phyloP scores from a whole-genome alignment of 2,888 invertebrate species.

The Ptychoptera contaminata region DNA sequence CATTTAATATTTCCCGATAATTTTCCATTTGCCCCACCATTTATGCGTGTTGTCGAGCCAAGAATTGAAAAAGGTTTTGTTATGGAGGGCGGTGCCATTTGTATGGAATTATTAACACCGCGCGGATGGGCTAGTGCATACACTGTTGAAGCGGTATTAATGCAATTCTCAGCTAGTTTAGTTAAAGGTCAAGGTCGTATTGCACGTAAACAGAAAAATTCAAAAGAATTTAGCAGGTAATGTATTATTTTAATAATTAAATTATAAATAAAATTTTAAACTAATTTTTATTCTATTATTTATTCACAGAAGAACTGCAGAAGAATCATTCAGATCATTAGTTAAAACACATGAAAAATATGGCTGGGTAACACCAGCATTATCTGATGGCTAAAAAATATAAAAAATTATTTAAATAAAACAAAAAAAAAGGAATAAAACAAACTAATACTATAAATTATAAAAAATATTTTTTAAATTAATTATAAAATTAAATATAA shows the following conservation, averaged over 20 bases:
- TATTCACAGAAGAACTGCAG: slow-evolving; percentile 49
- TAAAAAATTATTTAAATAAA: background rate
- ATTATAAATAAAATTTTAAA: too few species aligned
- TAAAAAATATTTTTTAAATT: too few species aligned
- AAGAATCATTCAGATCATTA: slow-evolving; percentile 71
- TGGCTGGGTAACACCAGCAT: slow-evolving; percentile 78
- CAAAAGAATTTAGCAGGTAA: slow-evolving; percentile 55
- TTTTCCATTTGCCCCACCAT: slow-evolving; percentile 79
- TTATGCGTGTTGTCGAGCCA: slow-evolving; percentile 66
- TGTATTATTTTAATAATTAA: background rate
- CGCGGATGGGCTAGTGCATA: slow-evolving; percentile 80
- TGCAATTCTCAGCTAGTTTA: slow-evolving; percentile 78
- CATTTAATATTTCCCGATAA: slow-evolving; percentile 75
- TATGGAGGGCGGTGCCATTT: slow-evolving; percentile 82
- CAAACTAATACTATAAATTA: too few species aligned
- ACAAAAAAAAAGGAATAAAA: background rate
- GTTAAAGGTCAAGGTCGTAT: slow-evolving; percentile 78
- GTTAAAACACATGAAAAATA: slow-evolving; percentile 84
- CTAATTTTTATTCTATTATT: background rate
- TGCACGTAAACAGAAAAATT: slow-evolving; percentile 58
- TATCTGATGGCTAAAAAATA: slow-evolving; percentile 59
- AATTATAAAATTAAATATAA: too few species aligned
- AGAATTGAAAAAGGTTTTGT: slow-evolving; percentile 73
- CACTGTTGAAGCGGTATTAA: slow-evolving; percentile 73
- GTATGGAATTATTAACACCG: slow-evolving; percentile 76